Evolutionary conservation across 2,113 vertebrate genomes (phyloP).

Genomic region (Erinaceus europaeus): DNA sequence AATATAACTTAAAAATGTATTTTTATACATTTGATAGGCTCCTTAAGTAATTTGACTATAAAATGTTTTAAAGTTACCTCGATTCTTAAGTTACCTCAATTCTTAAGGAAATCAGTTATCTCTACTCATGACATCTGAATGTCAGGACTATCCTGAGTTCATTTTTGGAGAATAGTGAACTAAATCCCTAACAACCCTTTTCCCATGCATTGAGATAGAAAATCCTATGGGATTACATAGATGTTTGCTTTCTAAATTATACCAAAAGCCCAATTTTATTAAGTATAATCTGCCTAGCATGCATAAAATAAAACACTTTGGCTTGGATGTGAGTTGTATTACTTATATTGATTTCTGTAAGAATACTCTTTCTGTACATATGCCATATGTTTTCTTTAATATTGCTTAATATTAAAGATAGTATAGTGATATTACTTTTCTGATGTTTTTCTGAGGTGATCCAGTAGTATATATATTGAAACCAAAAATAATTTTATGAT

Average conservation of each 20-base stretch:
- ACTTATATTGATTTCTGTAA: constrained; percentile 60
- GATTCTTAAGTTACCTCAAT: background rate
- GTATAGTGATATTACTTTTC: background rate
- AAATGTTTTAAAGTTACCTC: constrained; percentile 29
- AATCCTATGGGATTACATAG: constrained; percentile 64
- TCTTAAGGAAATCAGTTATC: constrained; percentile 7
- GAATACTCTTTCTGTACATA: constrained; percentile 4
- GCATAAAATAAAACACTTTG: constrained; percentile 67
- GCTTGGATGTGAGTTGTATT: constrained; percentile 54
- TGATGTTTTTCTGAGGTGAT: constrained; percentile 10
- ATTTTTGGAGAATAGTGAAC: constrained; percentile 52
- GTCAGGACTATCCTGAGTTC: constrained; percentile 42
- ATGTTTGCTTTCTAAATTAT: constrained; percentile 75
- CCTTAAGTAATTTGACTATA: background rate
- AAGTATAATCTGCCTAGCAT: constrained; percentile 68
- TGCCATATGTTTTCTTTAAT: constrained; percentile 30
- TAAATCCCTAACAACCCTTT: constrained; percentile 43
- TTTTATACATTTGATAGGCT: constrained; percentile 10
- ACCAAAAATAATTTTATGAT: constrained; percentile 6
- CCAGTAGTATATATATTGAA: constrained; percentile 23
- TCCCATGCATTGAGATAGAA: constrained; percentile 63
- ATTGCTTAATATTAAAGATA: constrained; percentile 47
- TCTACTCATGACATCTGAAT: constrained; percentile 26
- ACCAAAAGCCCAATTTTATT: constrained; percentile 73
- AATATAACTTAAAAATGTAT: constrained; percentile 12